Base-by-base conservation (phyloP, 2,888 invertebrate genomes). In the Drosophila basisetae region DNA sequence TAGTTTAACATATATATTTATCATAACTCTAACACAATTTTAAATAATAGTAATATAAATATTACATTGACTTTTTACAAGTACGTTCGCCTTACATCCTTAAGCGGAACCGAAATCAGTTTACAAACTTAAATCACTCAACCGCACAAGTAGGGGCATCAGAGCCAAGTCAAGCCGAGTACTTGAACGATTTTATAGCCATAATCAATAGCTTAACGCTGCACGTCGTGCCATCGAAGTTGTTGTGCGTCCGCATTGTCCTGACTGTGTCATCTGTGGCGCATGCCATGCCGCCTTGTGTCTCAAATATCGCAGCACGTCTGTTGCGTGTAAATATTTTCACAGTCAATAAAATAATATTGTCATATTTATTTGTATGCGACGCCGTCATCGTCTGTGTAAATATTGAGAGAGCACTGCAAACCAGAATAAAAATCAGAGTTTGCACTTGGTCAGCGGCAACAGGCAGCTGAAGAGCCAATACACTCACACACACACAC, bases 341-440 rank as follows among this genome's bases (percentile, higher is more conserved):
- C 90, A 77, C 81, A 91, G 91, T 90, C 87, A 90, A 87, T 91
- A 87, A 86, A 87, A 87, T 90, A 87, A 87, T 87, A 87, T 91
- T 87, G 90, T 87, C 90, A 91, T 90, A 90, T 88, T 83, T 89
- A 77, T 88, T 69, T 73, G 63, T 81, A 64, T 62, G 55, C 68
- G 65, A 22, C 61, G 64, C 62, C 65, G 58, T 66, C 61, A 66
- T 60, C 71, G 76, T 81, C 75, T 75, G 89, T 78, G 68, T 71
- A 85, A 87, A 87, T 91, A 87, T 87, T 86, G 91, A 70, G 76
- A 73, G 82, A 74, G 78, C 81, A 90, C 78, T 80, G 89, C 47
- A 89, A 79, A 82, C 80, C 64, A 85, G 89, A 77, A 77, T 89
- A 84, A 84, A 91, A 89, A 86, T 91, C 84, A 60, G 65, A 37